Base-by-base conservation (phyloP, 2,888 invertebrate genomes). In the Plagodis dolabraria region DNA sequence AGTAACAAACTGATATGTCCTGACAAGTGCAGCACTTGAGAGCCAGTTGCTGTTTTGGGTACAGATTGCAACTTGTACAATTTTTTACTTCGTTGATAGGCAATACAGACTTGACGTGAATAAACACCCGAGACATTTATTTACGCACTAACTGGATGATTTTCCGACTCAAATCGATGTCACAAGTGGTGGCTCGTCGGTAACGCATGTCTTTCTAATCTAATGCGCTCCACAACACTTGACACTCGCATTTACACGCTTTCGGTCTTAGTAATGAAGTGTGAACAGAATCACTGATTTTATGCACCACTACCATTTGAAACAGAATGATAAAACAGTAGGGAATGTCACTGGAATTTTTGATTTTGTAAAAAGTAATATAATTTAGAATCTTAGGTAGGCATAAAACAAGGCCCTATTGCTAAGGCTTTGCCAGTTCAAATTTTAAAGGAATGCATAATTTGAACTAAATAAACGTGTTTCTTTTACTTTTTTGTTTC, bases 201-300 rank as follows among this genome's bases (percentile, higher is more conserved):
- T 68, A 70, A 71, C 69, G 68, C 66, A 70, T 68, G 65, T 71
- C 69, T 57, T 57, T 65, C 67, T 65, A 74, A 70, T 65, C 67
- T 65, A 74, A 70, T 59, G 68, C 68, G 63, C 53, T 70, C 63
- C 63, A 60, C 63, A 73, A 68, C 69, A 67, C 69, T 72, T 72
- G 80, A 76, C 80, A 77, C 71, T 70, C 63, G 72, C 33, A 72
- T 67, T 78, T 79, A 77, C 82, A 85, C 82, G 86, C 85, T 84
- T 83, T 85, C 83, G 68, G 79, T 79, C 76, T 68, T 60, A 52
- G 64, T 79, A 83, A 82, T 79, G 75, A 72, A 74, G 78, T 82
- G 77, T 77, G 76, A 81, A 76, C 75, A 68, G 69, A 61, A 53
- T 36, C 60, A 77, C 79, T 69, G 79, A 82, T 81, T 84, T 82